These are phyloP conservation scores for Siniperca undulata DNA, from an alignment of 2,797 vertebrate species.

Conservation along the genomic window DNA sequence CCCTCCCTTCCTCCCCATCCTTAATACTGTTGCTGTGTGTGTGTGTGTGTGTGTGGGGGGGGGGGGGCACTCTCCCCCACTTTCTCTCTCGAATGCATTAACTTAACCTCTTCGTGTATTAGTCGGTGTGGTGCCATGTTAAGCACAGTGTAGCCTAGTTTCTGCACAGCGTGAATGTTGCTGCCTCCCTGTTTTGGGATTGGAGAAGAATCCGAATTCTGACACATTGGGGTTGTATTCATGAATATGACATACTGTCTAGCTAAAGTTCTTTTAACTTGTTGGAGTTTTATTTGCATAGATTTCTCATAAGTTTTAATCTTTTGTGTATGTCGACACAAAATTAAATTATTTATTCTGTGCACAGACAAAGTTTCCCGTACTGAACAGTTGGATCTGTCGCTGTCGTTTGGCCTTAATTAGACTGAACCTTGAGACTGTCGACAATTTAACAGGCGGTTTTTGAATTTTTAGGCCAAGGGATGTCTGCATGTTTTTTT, in stretches of 20 bases:
- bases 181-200: constrained; percentile 68
- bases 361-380: neutral
- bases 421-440: constrained; percentile 33
- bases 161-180: constrained; percentile 71
- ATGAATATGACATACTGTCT: constrained; percentile 66
- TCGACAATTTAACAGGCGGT: neutral
- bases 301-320: constrained; percentile 55
- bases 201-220: constrained; percentile 69
- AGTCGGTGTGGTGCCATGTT: constrained; percentile 69
- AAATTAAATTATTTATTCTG: constrained; percentile 4
- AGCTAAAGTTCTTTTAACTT: constrained; percentile 46
- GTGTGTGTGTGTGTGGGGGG: neutral
- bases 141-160: constrained; percentile 78
- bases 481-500: neutral
- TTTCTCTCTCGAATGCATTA: constrained; percentile 48
- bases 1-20: constrained; percentile 9
- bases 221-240: constrained; percentile 81
- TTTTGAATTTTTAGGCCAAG: constrained; percentile 24
- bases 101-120: constrained; percentile 72
- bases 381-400: constrained; percentile 14
- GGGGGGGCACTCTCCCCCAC: neutral
- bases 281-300: constrained; percentile 64
- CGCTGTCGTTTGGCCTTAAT: constrained; percentile 42
- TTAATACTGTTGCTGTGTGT: constrained; percentile 31
- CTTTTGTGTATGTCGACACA: constrained; percentile 22